Evolutionary conservation across 2,888 invertebrate species (phyloP).

Genomic region (Eueremaeus valkanovi): DNA sequence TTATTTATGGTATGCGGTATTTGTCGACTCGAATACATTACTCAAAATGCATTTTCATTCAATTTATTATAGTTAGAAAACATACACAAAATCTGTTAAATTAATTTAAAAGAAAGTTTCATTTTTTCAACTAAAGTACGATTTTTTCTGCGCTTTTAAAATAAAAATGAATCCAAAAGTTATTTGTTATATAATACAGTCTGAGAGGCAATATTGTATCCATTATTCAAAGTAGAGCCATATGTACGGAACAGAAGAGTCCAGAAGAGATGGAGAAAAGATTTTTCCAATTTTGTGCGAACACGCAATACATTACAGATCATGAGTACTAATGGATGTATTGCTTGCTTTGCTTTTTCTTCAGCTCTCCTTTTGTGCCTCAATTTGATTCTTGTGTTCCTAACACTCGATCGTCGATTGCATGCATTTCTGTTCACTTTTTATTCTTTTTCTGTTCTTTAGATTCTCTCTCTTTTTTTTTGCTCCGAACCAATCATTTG

Average conservation of each 20-base stretch:
- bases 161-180: slow-evolving; percentile 2
- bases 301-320: slow-evolving; percentile 7
- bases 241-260: neutral
- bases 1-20: neutral
- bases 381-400: neutral
- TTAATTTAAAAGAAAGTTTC: slow-evolving; percentile 15
- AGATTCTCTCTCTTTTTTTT: neutral
- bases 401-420: neutral
- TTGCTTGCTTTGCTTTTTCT: slow-evolving; percentile 5
- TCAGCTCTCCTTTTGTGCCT: neutral
- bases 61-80: neutral
- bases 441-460: neutral
- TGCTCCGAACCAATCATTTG: neutral
- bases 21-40: neutral
- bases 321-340: slow-evolving; percentile 21
- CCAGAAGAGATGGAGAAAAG: neutral
- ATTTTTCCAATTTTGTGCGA: neutral
- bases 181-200: neutral
- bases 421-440: neutral
- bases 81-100: neutral
- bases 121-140: no score
- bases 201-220: neutral
- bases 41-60: neutral
- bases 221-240: neutral
- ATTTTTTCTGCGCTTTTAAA: neutral